These are phyloP conservation scores for Anhinga rufa DNA, from an alignment of 2,113 vertebrate species.

Conservation along the genomic window DNA sequence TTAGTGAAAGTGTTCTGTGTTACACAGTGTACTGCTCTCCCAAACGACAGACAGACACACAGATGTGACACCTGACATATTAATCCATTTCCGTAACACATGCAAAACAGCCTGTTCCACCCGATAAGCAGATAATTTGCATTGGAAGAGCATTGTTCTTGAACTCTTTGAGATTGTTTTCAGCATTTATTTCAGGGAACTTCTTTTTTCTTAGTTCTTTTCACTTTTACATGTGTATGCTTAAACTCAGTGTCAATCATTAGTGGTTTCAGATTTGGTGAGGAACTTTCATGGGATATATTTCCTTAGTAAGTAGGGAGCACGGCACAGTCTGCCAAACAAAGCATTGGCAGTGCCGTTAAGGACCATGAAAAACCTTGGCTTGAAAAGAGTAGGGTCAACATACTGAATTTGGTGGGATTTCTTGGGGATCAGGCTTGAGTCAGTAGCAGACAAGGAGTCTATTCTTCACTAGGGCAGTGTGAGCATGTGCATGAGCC, in stretches of 20 bases:
- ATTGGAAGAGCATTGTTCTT: background rate
- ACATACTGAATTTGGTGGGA: background rate
- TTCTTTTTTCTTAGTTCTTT: background rate
- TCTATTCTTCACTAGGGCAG: background rate
- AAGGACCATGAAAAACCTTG: background rate
- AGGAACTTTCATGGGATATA: background rate
- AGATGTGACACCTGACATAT: background rate
- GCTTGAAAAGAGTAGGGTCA: background rate
- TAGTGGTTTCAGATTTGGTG: background rate
- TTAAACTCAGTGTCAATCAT: background rate
- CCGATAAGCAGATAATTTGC: background rate
- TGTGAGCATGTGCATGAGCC: fast-evolving
- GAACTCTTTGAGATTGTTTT: background rate
- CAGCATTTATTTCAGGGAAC: background rate
- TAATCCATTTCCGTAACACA: background rate
- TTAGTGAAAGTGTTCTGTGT: background rate
- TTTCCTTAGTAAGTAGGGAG: background rate
- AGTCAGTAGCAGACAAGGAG: background rate
- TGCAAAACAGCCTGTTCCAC: background rate
- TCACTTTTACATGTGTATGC: background rate
- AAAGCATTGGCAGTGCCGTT: background rate
- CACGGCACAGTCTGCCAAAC: background rate
- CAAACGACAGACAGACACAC: background rate
- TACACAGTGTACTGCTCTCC: background rate
- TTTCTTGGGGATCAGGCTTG: background rate